These are phyloP conservation scores for Papilio xuthus DNA, from an alignment of 1,140 invertebrate genomes.

Conservation along the genomic window DNA sequence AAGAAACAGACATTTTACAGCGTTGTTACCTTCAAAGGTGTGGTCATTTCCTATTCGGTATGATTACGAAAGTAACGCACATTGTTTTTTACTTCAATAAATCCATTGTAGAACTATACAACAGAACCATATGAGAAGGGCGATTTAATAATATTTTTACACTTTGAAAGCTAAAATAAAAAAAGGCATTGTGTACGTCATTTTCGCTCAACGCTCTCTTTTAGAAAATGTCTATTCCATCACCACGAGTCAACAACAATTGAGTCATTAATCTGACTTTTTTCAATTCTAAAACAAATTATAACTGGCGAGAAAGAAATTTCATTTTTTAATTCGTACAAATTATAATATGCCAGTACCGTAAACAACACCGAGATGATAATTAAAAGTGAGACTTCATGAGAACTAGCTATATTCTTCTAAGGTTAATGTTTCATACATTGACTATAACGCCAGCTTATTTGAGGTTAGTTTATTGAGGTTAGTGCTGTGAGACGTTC, in stretches of 20 bases:
- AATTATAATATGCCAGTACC: constrained; percentile 25
- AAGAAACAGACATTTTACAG: neutral
- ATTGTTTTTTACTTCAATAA: neutral
- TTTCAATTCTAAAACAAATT: constrained; percentile 30
- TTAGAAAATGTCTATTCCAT: neutral
- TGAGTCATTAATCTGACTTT: constrained; percentile 15
- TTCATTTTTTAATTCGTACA: constrained; percentile 10
- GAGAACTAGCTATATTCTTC: constrained; percentile 53
- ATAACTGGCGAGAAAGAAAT: constrained; percentile 28
- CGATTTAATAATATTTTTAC: neutral
- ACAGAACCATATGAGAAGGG: too few relatives aligned
- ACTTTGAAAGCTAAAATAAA: neutral
- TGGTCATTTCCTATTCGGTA: constrained; percentile 1
- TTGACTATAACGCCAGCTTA: constrained; percentile 43
- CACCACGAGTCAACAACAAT: constrained; percentile 6
- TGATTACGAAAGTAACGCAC: neutral
- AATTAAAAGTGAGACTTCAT: constrained; percentile 45
- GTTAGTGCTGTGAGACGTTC: constrained; percentile 34
- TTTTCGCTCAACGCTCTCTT: neutral
- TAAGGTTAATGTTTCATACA: constrained; percentile 56
- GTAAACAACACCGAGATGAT: constrained; percentile 38
- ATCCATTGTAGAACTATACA: too few relatives aligned
- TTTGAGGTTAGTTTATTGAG: constrained; percentile 32
- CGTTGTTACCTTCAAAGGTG: constrained; percentile 6
- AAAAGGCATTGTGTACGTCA: neutral